A percentile compares a stretch with the other conserved stretches of the same genome.
phyloP scores from a whole-genome alignment of 2,888 invertebrate genomes.

The Ernsta delagoae region DNA sequence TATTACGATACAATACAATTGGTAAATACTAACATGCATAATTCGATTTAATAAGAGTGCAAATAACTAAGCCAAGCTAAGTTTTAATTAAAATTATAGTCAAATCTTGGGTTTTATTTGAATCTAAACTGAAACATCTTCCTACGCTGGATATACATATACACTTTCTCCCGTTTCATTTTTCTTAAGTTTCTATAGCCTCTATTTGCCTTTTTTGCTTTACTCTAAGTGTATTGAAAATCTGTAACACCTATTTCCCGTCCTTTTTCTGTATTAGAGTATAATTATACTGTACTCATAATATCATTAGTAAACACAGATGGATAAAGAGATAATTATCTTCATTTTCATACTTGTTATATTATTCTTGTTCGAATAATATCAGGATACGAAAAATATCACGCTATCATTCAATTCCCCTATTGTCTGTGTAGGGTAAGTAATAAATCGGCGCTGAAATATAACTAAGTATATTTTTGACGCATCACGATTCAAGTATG shows the following conservation, averaged over 20 bases:
- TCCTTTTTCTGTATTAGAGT: too few relatives aligned
- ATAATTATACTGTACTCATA: too few relatives aligned
- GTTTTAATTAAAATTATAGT: background rate
- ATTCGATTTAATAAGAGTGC: background rate
- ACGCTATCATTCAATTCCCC: constrained; percentile 43
- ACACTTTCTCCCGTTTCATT: too few relatives aligned
- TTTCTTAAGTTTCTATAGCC: too few relatives aligned
- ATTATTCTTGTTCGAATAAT: background rate
- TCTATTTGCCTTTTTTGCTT: too few relatives aligned
- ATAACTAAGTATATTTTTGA: constrained; percentile 35
- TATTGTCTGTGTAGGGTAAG: constrained; percentile 14
- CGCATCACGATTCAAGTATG: constrained; percentile 35
- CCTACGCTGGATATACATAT: too few relatives aligned
- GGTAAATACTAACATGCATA: too few relatives aligned
- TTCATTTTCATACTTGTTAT: background rate
- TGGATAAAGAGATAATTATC: background rate
- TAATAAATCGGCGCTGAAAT: constrained; percentile 34
- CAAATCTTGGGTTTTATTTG: background rate
- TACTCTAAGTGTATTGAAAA: too few relatives aligned
- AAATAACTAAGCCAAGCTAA: background rate
- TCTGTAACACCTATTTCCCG: too few relatives aligned
- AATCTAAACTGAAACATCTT: background rate
- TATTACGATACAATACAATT: background rate
- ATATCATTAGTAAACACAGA: too few relatives aligned
- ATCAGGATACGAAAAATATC: constrained; percentile 33